phyloP scores from a whole-genome alignment of 2,113 vertebrate genomes.

The Echinops telfairi region DNA sequence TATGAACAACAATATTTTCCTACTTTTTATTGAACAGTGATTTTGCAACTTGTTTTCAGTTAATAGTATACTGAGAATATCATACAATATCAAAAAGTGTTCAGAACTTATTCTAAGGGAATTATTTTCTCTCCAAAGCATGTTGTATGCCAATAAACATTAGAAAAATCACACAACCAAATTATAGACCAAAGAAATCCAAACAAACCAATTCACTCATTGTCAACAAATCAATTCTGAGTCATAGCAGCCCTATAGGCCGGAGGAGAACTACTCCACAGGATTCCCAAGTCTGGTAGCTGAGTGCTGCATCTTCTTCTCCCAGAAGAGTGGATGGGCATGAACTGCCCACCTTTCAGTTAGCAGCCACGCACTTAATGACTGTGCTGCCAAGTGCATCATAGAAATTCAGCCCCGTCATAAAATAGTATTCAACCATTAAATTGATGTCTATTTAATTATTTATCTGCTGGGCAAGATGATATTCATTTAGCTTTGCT shows the following conservation, averaged over 20 bases:
- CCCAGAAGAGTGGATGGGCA: background rate
- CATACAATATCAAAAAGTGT: background rate
- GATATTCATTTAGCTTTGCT: too few relatives aligned
- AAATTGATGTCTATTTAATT: background rate
- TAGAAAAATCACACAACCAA: background rate
- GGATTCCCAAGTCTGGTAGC: background rate
- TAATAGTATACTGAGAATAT: background rate
- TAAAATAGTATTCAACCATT: background rate
- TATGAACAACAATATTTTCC: background rate
- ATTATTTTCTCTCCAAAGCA: background rate
- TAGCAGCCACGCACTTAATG: background rate
- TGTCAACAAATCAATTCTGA: background rate
- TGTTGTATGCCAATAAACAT: background rate
- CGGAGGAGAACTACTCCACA: background rate
- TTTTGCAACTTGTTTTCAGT: slow-evolving; percentile 47
- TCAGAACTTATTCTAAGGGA: background rate
- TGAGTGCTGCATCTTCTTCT: background rate
- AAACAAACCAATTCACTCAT: background rate
- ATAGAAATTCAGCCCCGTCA: background rate
- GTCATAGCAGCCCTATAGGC: background rate
- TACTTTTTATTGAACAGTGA: background rate
- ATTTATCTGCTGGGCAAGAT: too few relatives aligned
- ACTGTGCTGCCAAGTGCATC: background rate
- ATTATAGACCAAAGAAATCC: background rate
- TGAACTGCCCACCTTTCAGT: background rate